These are phyloP conservation scores for Drosophila subobscura DNA, from an alignment of 1,140 invertebrate genomes.

Conservation along the genomic window DNA sequence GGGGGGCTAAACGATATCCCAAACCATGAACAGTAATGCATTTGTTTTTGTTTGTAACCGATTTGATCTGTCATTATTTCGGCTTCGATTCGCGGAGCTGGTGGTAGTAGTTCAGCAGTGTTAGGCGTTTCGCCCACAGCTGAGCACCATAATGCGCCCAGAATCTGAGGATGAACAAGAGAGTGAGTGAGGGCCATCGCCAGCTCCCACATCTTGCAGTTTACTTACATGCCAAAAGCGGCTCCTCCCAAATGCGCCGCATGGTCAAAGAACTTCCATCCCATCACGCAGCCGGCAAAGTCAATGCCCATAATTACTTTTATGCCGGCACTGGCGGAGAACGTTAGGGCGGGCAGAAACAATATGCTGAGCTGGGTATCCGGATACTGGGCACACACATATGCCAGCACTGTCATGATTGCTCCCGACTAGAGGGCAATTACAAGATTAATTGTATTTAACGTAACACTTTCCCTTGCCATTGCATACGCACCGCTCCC, in stretches of 20 bases:
- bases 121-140: slow-evolving; percentile 75
- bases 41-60: slow-evolving; percentile 6
- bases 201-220: background rate
- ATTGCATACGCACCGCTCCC: slow-evolving; percentile 91
- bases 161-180: slow-evolving; percentile 45
- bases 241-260: slow-evolving; percentile 98
- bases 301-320: slow-evolving; percentile 94
- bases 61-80: slow-evolving; percentile 37
- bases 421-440: slow-evolving; percentile 92
- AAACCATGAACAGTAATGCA: slow-evolving; percentile 18
- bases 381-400: slow-evolving; percentile 93
- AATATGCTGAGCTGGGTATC: slow-evolving; percentile 94
- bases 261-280: slow-evolving; percentile 98
- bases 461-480: background rate
- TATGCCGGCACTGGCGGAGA: slow-evolving; percentile 92
- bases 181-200: background rate
- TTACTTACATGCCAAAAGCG: slow-evolving; percentile 92
- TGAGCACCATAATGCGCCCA: slow-evolving; percentile 76
- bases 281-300: slow-evolving; percentile 90
- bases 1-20: slow-evolving; percentile 37
- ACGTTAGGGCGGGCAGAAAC: slow-evolving; percentile 94
- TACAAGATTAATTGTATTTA: slow-evolving; percentile 17
- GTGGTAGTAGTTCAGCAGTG: slow-evolving; percentile 75
- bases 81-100: slow-evolving; percentile 78
- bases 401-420: slow-evolving; percentile 94